phyloP scores from a whole-genome alignment of 1,140 invertebrate genomes.

The Solenopsis fugax region DNA sequence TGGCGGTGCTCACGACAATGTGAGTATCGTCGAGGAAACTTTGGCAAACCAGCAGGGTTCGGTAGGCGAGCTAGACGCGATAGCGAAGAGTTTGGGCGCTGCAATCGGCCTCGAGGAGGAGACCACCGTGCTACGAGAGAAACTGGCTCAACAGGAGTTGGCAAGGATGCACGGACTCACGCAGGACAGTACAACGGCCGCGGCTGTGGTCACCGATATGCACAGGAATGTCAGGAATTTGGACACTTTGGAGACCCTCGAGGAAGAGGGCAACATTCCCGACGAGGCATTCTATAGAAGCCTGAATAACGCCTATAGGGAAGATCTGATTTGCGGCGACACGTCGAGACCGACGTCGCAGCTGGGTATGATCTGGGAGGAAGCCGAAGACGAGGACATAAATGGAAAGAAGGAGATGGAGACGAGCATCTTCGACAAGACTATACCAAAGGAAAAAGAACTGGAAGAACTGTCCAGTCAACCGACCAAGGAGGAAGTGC shows the following conservation, averaged over 20 bases:
- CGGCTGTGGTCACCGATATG: slow-evolving; percentile 83
- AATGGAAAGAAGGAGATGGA: slow-evolving; percentile 83
- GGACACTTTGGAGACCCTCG: slow-evolving; percentile 84
- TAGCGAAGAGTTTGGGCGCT: slow-evolving; percentile 82
- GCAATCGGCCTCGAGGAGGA: slow-evolving; percentile 84
- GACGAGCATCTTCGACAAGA: slow-evolving; percentile 76
- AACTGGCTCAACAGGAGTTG: slow-evolving; percentile 82
- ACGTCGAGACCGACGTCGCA: slow-evolving; percentile 89
- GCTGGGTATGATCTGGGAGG: slow-evolving; percentile 94
- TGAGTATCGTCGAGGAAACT: slow-evolving; percentile 78
- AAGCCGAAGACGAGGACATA: slow-evolving; percentile 86
- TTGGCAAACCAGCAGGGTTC: slow-evolving; percentile 79
- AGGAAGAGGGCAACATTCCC: slow-evolving; percentile 88
- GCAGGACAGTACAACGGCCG: slow-evolving; percentile 81
- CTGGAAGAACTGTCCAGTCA: slow-evolving; percentile 78
- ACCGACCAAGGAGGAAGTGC: slow-evolving; percentile 83
- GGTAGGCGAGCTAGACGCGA: slow-evolving; percentile 82
- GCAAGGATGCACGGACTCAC: slow-evolving; percentile 83
- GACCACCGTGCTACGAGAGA: slow-evolving; percentile 82
- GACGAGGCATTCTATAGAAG: slow-evolving; percentile 96
- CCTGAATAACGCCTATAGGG: slow-evolving; percentile 94
- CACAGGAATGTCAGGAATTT: slow-evolving; percentile 85
- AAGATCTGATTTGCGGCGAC: slow-evolving; percentile 91
- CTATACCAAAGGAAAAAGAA: slow-evolving; percentile 79
- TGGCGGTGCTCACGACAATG: slow-evolving; percentile 79